phyloP scores from a whole-genome alignment of 2,113 vertebrate genomes.

The Nyctereutes procyonoides region DNA sequence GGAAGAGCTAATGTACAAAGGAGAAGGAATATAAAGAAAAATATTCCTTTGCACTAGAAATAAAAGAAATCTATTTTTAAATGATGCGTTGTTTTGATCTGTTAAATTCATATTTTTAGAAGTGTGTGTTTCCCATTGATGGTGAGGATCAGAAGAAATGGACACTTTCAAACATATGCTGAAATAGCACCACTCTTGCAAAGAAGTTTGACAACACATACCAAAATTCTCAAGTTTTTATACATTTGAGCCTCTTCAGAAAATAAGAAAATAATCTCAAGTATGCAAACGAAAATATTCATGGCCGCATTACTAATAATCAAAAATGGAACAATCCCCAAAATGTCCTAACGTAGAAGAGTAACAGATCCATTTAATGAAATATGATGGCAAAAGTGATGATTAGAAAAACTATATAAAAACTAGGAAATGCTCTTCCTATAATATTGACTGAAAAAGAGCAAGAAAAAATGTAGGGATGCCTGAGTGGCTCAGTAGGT shows the following conservation, averaged over 20 bases:
- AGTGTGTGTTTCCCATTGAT: not conserved
- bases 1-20: not conserved
- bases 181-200: not conserved
- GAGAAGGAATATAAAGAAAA: not conserved
- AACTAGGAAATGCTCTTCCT: not conserved
- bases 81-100: not conserved
- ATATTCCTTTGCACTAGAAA: not conserved
- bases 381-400: not conserved
- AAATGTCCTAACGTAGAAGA: not conserved
- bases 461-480: not conserved
- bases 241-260: not conserved
- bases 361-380: not conserved
- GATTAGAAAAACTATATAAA: not conserved
- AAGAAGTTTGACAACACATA: not conserved
- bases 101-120: conserved; percentile 13
- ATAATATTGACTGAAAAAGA: not conserved
- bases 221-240: not conserved
- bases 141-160: not conserved
- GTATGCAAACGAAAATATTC: not conserved
- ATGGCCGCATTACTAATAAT: not conserved
- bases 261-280: conserved; percentile 43
- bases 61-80: conserved; percentile 14
- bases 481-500: no score
- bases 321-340: not conserved
- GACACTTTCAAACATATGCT: not conserved